A percentile compares a stretch with the other conserved stretches of the same genome.
Conservation (phyloP, 2,888 invertebrate species). For the Sceliomorpha sp. region DNA sequence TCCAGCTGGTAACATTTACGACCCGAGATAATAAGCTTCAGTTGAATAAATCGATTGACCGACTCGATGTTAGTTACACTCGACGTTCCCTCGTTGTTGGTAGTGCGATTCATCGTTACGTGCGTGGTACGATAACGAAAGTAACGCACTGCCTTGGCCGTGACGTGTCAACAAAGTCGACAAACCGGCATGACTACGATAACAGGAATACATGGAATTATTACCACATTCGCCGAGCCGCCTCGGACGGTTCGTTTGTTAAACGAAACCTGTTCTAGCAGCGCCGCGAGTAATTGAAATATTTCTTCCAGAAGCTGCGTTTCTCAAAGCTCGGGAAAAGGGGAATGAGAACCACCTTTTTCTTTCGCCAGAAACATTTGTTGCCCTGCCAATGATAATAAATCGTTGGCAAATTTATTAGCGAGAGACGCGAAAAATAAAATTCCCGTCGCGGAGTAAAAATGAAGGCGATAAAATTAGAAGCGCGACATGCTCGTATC, state of each 20-base stretch:
- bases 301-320: conserved; percentile 46
- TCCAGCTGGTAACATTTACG: conserved; percentile 22
- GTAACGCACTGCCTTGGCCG: conserved; percentile 65
- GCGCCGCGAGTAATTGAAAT: conserved; percentile 56
- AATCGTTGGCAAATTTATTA: too few relatives aligned
- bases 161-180: conserved; percentile 66
- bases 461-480: too few relatives aligned
- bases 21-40: conserved; percentile 49
- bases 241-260: conserved; percentile 60
- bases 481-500: too few relatives aligned
- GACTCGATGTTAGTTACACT: conserved; percentile 48
- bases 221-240: conserved; percentile 52
- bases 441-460: too few relatives aligned
- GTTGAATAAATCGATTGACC: conserved; percentile 54
- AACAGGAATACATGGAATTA: conserved; percentile 56
- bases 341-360: conserved; percentile 21
- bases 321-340: conserved; percentile 28
- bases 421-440: too few relatives aligned
- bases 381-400: neutral
- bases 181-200: conserved; percentile 56
- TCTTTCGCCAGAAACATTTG: neutral
- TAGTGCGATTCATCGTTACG: conserved; percentile 65
- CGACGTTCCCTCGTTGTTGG: conserved; percentile 47
- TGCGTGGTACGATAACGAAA: conserved; percentile 68
- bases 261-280: conserved; percentile 64